Conservation (phyloP, 2,113 vertebrate species). For the Colaptes auratus region DNA sequence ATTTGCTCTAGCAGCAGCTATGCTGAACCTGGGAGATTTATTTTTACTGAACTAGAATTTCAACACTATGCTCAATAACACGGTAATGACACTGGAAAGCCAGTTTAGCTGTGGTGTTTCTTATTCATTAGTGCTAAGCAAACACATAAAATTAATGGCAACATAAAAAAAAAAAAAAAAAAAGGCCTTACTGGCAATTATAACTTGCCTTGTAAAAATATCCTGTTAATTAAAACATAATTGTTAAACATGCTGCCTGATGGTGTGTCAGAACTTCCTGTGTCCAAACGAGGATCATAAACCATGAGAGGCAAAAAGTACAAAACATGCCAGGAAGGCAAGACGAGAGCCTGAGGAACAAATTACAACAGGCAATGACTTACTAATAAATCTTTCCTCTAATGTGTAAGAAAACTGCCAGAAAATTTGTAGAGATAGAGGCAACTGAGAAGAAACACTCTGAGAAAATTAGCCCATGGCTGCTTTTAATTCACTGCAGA, state of each 20-base stretch:
- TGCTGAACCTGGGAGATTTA: neutral
- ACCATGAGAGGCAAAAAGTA: neutral
- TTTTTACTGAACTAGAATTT: neutral
- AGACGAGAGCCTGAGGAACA: conserved; percentile 9
- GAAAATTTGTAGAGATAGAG: neutral
- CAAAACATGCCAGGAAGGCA: neutral
- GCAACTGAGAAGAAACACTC: neutral
- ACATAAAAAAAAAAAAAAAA: conserved; percentile 49
- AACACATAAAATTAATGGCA: conserved; percentile 55
- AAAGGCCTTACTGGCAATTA: conserved; percentile 37
- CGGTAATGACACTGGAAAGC: conserved; percentile 1
- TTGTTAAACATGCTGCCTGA: neutral
- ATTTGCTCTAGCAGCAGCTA: neutral
- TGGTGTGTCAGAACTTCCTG: conserved; percentile 9
- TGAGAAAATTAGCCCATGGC: neutral
- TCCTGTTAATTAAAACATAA: conserved; percentile 55
- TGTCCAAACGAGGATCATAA: conserved; percentile 33
- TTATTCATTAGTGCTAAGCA: conserved; percentile 38
- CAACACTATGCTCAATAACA: neutral
- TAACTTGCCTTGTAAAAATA: conserved; percentile 40
- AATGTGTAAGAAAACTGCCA: neutral
- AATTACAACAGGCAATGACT: neutral
- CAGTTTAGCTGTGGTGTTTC: conserved; percentile 1
- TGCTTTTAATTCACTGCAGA: neutral
- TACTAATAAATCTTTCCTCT: neutral